Evolutionary conservation across 2,888 invertebrate species (phyloP).

Genomic region (Rhyacophila evoluta): DNA sequence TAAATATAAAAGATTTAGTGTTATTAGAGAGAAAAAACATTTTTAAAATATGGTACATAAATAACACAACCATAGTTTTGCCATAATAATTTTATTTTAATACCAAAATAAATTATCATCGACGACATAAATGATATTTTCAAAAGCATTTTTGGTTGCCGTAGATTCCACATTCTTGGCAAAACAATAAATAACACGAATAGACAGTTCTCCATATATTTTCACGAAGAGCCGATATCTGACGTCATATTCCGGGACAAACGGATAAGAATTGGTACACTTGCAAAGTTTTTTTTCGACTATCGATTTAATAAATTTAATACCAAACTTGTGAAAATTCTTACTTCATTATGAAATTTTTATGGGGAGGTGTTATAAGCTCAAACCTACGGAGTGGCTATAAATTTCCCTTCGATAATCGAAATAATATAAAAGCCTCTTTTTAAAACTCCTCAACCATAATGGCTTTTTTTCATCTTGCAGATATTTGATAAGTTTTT

Average conservation of each 20-base stretch:
- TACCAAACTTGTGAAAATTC: background rate
- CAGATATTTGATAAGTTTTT: constrained; percentile 23
- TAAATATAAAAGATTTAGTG: too few species aligned
- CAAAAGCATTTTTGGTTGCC: too few species aligned
- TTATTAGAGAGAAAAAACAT: too few species aligned
- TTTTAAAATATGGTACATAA: too few species aligned
- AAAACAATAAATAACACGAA: too few species aligned
- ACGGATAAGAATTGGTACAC: background rate
- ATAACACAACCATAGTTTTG: too few species aligned
- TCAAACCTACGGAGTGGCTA: constrained; percentile 4
- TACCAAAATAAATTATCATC: too few species aligned
- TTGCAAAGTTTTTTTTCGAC: background rate
- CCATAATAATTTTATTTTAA: too few species aligned
- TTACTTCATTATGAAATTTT: constrained; percentile 16
- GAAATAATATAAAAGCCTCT: background rate
- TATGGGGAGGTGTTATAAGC: background rate
- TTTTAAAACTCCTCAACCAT: constrained; percentile 2
- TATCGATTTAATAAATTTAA: background rate
- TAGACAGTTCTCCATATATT: background rate
- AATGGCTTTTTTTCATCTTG: constrained; percentile 24
- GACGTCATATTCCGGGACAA: background rate
- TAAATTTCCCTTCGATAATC: constrained; percentile 19
- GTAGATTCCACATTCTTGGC: too few species aligned
- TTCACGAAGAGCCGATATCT: background rate
- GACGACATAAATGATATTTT: too few species aligned